A percentile compares a stretch with the other conserved stretches of the same genome.
Evolutionary conservation across 2,888 invertebrate species (phyloP).

Genomic region (Dinocampus coccinellae): DNA sequence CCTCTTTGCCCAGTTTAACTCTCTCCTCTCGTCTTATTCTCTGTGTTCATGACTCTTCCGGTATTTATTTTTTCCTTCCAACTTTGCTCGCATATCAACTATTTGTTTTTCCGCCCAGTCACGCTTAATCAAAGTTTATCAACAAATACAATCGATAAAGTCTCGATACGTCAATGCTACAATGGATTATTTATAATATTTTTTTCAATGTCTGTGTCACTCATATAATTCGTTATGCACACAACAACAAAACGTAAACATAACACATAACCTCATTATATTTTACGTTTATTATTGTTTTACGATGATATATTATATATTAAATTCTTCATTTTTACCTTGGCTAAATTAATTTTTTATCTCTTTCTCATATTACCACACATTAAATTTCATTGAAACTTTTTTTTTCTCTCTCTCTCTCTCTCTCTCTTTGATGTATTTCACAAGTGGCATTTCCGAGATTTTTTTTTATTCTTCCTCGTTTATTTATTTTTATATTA

Average conservation of each 20-base stretch:
- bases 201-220: background rate
- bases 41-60: background rate
- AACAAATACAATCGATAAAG: background rate
- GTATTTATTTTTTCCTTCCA: slow-evolving; percentile 9
- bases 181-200: background rate
- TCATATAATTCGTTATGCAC: background rate
- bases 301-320: background rate
- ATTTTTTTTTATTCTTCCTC: background rate
- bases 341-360: too few relatives aligned
- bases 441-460: background rate
- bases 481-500: background rate
- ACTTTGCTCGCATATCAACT: background rate
- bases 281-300: background rate
- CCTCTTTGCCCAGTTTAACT: background rate
- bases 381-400: too few relatives aligned
- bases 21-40: background rate
- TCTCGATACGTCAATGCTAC: too few relatives aligned
- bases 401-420: background rate
- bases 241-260: background rate
- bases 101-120: too few relatives aligned
- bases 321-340: background rate
- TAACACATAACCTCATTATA: background rate
- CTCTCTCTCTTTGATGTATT: background rate
- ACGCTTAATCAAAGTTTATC: background rate
- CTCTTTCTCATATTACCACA: too few relatives aligned